Evolutionary conservation across 1,140 invertebrate species (phyloP).

Genomic region (Helicoverpa zea): DNA sequence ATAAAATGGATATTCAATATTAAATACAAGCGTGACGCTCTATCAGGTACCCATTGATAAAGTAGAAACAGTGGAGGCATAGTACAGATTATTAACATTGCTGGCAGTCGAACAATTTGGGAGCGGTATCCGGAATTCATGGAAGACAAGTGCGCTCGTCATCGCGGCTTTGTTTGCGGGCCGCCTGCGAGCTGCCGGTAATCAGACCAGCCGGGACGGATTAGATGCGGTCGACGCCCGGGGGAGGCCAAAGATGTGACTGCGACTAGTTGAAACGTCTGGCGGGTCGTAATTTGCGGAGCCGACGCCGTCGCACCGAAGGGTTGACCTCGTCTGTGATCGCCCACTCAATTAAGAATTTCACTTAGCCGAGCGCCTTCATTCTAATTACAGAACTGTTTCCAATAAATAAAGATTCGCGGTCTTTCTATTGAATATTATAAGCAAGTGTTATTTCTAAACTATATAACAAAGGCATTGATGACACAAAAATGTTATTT

Average conservation of each 20-base stretch:
- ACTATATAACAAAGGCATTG: not conserved
- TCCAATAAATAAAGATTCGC: slow-evolving; percentile 1
- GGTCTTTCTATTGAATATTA: not conserved
- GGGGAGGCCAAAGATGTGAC: slow-evolving; percentile 55
- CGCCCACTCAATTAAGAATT: slow-evolving; percentile 58
- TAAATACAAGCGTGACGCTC: slow-evolving; percentile 21
- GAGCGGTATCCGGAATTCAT: slow-evolving; percentile 68
- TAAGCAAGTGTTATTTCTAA: not conserved
- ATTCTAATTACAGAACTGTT: slow-evolving; percentile 36
- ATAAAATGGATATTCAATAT: slow-evolving; percentile 1
- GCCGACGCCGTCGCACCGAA: slow-evolving; percentile 56
- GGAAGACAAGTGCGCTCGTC: slow-evolving; percentile 71
- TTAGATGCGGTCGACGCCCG: slow-evolving; percentile 42
- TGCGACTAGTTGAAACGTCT: slow-evolving; percentile 68
- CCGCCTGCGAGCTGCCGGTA: slow-evolving; percentile 61
- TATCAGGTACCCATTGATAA: slow-evolving; percentile 23
- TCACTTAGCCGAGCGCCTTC: slow-evolving; percentile 44
- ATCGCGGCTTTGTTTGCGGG: slow-evolving; percentile 73
- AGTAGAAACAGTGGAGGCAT: slow-evolving; percentile 20
- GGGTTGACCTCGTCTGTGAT: slow-evolving; percentile 66
- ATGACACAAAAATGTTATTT: slow-evolving; percentile 21
- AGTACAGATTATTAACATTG: slow-evolving; percentile 69
- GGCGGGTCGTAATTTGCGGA: slow-evolving; percentile 73
- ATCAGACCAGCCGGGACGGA: slow-evolving; percentile 61
- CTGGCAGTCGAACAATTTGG: slow-evolving; percentile 66